Evolutionary conservation across 2,113 vertebrate genomes (phyloP), one percentile per base, ranked within the genome.

Genomic region (Bubo bubo): DNA sequence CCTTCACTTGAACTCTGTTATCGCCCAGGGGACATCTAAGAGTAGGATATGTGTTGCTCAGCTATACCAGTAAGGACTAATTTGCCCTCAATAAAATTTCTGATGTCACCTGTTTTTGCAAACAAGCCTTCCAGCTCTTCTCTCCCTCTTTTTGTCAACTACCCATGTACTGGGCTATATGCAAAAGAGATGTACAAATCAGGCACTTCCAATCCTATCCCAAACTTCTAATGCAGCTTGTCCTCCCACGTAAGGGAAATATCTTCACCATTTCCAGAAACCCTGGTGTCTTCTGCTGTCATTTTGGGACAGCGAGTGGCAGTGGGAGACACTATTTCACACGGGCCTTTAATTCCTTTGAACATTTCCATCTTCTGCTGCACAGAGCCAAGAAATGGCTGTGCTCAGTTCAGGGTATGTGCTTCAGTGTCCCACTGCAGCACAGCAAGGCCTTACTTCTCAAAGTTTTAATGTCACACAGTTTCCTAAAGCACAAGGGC

Each of bases 1-100:
- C 94, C 88, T 96, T 79, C 77, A 56, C 89, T 32, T 93, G 92
- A 97, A 97, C 97, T 98, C 95, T 95, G 81, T 77, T 88, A 84
- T 88, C 60, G 59, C 97, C 91, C 97, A 95, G 96, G 95, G 95
- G 73, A 96, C 63, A 74, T 59, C 81, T 96, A 89, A 92, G 94
- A 93, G 68, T 34, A 93, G 92, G 64, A 50, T 49, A 30, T 49
- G 74, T 85, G 62, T 55, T 89, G 92, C 93, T 83, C 94, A 91
- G 32, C 86, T 81, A 62, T 10, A 71, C 19, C 67, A 86, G n/a
- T 34, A 70, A 84, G 39, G 62, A 94, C 6, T 17, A 80, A 84
- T 62, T 90, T 39, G 35, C 53, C 67, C 76, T 90, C 64, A 39
- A 30, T 35, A 63, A 63, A 47, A 76, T 72, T 87, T 92, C 67